Base-by-base conservation (phyloP, 2,888 invertebrate genomes). In the Podotricha telesiphe region DNA sequence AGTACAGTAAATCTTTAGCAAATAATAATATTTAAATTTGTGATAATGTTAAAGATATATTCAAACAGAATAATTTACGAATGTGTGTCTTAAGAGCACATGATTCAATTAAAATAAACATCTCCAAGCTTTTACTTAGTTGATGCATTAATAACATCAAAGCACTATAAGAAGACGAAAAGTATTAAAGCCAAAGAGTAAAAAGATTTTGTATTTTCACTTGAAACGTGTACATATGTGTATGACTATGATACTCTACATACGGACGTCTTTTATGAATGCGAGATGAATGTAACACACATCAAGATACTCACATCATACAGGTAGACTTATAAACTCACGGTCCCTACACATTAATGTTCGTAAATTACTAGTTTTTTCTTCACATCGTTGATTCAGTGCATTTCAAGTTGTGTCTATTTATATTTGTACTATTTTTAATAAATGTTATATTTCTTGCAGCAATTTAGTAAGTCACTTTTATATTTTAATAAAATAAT, bases 241-340 rank as follows among this genome's bases (percentile, higher is more conserved):
- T 56, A 20, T 20, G 58, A 22, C 22, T 42, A n/a, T n/a, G 42
- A 58, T 58, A 58, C 40, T 58, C 42, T 20, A 42, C 15, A 28
- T 28, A 34, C 17, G 17, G 11, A 47, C 55, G 19, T 63, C 48
- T 50, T 63, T 63, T 51, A 47, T 51, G 48, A 51, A 63, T 63
- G 37, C 63, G 51, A 63, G 51, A 63, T 28, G 55, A 65, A 65
- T 28, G 28, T 40, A 42, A 56, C 37, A 65, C n/a, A 53, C 42
- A n/a, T 65, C 45, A 55, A 58, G n/a, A 40, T 42, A 42, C 28
- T 53, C 17, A 34, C 17, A 37, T 55, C 55, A 37, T 34, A 55
- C 17, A 10, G 20, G 42, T 58, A 59, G 42, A n/a, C 58, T 20
- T 59, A 42, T 42, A 42, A 20, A 22, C 22, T 45, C 40, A 20